phyloP scores from a whole-genome alignment of 2,113 vertebrate species.

The Elanus axillaris region DNA sequence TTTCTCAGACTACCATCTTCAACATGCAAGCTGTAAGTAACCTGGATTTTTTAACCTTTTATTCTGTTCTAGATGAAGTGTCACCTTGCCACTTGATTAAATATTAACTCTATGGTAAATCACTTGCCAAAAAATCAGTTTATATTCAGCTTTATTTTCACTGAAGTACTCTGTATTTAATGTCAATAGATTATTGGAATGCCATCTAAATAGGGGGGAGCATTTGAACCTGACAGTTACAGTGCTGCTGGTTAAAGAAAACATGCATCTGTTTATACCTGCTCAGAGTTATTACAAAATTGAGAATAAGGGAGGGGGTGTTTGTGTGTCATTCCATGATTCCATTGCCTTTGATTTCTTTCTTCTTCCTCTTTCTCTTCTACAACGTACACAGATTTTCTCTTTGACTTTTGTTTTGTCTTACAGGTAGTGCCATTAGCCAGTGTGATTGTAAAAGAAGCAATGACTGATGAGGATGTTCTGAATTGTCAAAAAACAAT shows the following conservation, averaged over 20 bases:
- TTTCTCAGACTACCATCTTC: slow-evolving; percentile 98
- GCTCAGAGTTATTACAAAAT: background rate
- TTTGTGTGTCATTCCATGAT: background rate
- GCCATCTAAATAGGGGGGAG: background rate
- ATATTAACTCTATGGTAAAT: background rate
- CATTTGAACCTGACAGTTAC: background rate
- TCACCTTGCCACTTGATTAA: background rate
- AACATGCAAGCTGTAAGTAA: slow-evolving; percentile 98
- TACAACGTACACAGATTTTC: background rate
- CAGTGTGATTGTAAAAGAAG: slow-evolving; percentile 94
- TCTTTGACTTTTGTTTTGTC: background rate
- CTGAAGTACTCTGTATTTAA: background rate
- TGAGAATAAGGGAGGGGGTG: background rate
- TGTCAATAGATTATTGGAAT: background rate
- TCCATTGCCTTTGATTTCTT: background rate
- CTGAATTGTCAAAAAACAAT: slow-evolving; percentile 97
- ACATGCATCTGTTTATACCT: accelerated
- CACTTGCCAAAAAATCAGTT: background rate
- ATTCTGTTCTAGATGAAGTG: background rate
- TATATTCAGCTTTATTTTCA: background rate
- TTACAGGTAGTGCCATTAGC: slow-evolving; percentile 93
- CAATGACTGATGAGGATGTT: slow-evolving; percentile 92
- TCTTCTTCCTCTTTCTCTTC: background rate
- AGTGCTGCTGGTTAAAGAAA: background rate
- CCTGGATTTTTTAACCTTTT: background rate